Percentiles rank a stretch among this genome's conserved stretches.
Conservation (phyloP, 2,888 invertebrate genomes). For the Flexamia atlantica region DNA sequence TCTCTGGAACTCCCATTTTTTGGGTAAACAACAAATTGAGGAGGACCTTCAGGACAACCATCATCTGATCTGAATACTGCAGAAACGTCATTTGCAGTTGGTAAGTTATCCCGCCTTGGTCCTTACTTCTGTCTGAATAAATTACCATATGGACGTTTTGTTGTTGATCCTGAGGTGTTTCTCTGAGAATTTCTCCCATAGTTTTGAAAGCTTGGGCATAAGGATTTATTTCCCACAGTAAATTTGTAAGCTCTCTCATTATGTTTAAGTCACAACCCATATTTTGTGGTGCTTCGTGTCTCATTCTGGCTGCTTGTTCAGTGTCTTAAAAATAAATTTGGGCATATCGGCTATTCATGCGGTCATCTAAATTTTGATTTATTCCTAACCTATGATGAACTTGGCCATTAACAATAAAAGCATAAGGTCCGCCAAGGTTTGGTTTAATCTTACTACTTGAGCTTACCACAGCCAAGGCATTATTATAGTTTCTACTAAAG, state of each 20-base stretch:
- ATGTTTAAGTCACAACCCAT: background rate
- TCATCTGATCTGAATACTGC: background rate
- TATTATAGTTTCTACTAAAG: conserved; percentile 9
- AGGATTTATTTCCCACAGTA: conserved; percentile 18
- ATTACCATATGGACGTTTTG: conserved; percentile 4
- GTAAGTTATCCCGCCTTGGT: background rate
- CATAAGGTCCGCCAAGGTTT: conserved; percentile 21
- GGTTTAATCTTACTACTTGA: conserved; percentile 32
- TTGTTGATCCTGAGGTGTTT: background rate
- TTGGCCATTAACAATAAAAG: conserved; percentile 18
- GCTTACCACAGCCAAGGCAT: conserved; percentile 21
- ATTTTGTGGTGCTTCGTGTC: conserved; percentile 11
- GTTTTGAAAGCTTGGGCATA: conserved; percentile 15
- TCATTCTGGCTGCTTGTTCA: conserved; percentile 25
- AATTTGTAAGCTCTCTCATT: conserved; percentile 21
- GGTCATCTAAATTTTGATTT: background rate
- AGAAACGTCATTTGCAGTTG: conserved; percentile 16
- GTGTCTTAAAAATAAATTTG: conserved; percentile 31
- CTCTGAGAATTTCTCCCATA: conserved; percentile 16
- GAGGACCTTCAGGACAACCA: background rate
- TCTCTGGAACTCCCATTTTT: conserved; percentile 9
- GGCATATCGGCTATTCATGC: conserved; percentile 10
- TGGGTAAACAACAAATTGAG: background rate
- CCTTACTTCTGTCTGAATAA: conserved; percentile 1
- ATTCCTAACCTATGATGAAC: conserved; percentile 15